Evolutionary conservation across 2,113 vertebrate genomes (phyloP).

Genomic region (rat (Rattus norvegicus)): DNA sequence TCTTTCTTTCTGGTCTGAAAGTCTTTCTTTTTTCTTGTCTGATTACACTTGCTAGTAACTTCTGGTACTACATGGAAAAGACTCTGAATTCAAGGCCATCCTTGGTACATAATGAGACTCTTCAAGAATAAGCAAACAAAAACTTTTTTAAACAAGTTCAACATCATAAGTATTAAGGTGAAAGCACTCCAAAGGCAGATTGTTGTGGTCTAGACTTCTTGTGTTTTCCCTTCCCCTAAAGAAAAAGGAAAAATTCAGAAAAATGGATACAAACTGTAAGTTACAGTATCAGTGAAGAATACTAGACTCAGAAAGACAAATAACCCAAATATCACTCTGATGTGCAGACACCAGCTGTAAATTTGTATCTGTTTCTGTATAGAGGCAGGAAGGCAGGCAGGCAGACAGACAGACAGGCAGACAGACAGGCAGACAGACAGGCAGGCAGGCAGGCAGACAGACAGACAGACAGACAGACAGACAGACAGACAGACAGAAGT

Average conservation of each 20-base stretch:
- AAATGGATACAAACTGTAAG: background rate
- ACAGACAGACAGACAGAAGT: background rate
- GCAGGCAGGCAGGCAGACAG: background rate
- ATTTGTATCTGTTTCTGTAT: background rate
- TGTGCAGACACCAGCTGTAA: background rate
- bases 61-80: background rate
- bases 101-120: background rate
- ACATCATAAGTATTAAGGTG: background rate
- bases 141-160: background rate
- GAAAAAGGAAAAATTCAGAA: background rate
- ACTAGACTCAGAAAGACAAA: background rate
- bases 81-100: background rate
- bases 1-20: background rate
- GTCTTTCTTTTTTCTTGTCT: background rate
- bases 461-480: background rate
- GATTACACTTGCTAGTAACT: background rate
- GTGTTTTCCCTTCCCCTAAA: constrained; percentile 3
- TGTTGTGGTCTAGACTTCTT: background rate
- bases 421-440: background rate
- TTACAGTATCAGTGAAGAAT: background rate
- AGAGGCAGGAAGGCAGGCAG: background rate
- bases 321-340: background rate
- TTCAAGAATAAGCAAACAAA: background rate
- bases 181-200: background rate
- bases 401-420: background rate